Evolutionary conservation across 2,888 invertebrate species (phyloP).

Genomic region (Drosophila mayaguana): DNA sequence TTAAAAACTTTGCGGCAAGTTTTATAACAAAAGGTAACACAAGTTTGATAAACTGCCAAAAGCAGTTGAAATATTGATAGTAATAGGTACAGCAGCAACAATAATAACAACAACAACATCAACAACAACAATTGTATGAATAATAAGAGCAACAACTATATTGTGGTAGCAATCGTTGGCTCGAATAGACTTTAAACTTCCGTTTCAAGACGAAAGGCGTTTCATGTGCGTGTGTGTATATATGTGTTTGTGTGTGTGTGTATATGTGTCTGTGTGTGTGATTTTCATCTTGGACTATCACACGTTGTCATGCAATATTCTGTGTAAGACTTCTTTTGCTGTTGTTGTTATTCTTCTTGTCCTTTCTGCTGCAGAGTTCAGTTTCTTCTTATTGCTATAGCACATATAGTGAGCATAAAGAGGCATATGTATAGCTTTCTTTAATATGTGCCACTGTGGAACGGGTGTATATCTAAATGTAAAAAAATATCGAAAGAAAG

Average conservation of each 20-base stretch:
- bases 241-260: not conserved
- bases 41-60: constrained; percentile 52
- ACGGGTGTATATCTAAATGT: not conserved
- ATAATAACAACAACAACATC: constrained; percentile 10
- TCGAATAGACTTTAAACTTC: constrained; percentile 63
- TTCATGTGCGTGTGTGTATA: constrained; percentile 5
- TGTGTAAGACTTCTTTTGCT: constrained; percentile 26
- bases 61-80: constrained; percentile 38
- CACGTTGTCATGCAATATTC: constrained; percentile 74
- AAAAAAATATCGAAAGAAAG: not conserved
- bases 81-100: constrained; percentile 12
- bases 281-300: constrained; percentile 50
- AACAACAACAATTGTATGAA: constrained; percentile 5
- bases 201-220: constrained; percentile 52
- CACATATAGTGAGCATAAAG: constrained; percentile 1
- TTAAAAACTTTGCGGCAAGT: constrained; percentile 34
- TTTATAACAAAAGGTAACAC: constrained; percentile 51
- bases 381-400: too few relatives aligned
- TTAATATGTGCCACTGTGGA: constrained; percentile 24
- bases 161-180: constrained; percentile 22
- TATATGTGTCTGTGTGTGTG: constrained; percentile 17
- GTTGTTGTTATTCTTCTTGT: constrained; percentile 10
- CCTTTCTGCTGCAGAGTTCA: constrained; percentile 21
- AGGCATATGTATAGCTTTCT: constrained; percentile 13
- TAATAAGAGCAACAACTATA: constrained; percentile 8